Conservation (phyloP, 2,888 invertebrate species). For the Sphaeridia pumilis region DNA sequence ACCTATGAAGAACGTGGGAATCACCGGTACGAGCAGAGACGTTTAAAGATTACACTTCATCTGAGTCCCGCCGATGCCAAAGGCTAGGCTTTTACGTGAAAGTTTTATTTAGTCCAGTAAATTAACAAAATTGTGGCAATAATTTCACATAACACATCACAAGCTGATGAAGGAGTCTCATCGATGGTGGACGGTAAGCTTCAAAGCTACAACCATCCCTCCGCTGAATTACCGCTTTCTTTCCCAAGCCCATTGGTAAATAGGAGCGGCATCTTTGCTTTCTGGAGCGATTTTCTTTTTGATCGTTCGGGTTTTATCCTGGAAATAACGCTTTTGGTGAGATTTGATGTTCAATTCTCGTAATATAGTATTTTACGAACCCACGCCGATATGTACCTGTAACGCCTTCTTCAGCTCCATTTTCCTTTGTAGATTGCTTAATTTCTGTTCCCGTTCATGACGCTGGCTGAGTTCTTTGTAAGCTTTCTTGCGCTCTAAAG, state of each 20-base stretch:
- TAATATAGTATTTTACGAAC: too few species aligned
- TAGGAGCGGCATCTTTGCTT: constrained; percentile 55
- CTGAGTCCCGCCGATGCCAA: too few species aligned
- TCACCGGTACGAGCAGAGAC: too few species aligned
- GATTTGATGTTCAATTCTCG: not conserved
- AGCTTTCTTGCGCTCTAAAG: constrained; percentile 50
- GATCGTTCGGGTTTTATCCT: constrained; percentile 29
- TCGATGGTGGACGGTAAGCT: too few species aligned
- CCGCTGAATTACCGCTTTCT: constrained; percentile 66
- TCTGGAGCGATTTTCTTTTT: constrained; percentile 46
- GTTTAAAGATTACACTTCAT: too few species aligned
- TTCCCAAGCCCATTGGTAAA: constrained; percentile 69
- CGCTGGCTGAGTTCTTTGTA: constrained; percentile 65
- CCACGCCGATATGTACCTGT: constrained; percentile 41
- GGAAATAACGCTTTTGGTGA: constrained; percentile 3
- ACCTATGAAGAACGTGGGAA: too few species aligned
- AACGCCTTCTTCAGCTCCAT: constrained; percentile 59
- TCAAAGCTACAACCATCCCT: too few species aligned
- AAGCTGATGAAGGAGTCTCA: too few species aligned
- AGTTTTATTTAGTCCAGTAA: too few species aligned
- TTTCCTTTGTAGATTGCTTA: constrained; percentile 64
- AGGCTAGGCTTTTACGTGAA: too few species aligned
- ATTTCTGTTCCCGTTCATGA: constrained; percentile 61
- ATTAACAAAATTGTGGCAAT: too few species aligned
- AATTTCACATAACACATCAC: too few species aligned